Evolutionary conservation across 37 sponge, comb jelly and placozoan species (phyloP), one percentile per base, ranked within the genome.

Genomic region (Agelas oroides): DNA sequence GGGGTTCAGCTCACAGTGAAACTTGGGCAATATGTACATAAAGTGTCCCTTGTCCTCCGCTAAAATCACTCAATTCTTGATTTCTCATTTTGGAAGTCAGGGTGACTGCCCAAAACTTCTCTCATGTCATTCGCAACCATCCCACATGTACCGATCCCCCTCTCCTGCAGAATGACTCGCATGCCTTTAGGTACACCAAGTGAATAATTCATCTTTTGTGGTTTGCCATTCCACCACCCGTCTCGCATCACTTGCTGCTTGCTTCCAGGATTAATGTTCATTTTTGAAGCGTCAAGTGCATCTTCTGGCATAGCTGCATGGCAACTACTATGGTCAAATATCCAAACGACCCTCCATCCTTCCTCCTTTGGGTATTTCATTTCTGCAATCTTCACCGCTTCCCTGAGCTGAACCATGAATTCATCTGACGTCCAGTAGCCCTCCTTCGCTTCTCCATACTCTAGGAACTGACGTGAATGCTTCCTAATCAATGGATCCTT

Each of bases 311-410:
- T n/a, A n/a, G n/a, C n/a, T n/a, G n/a, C n/a, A n/a, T n/a, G n/a
- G n/a, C n/a, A n/a, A n/a, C n/a, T n/a, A n/a, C n/a, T n/a, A n/a
- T n/a, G n/a, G n/a, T n/a, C n/a, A n/a, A 81, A 81, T 21, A 81
- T 27, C 83, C 83, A 73, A 15, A 60, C 30, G 24, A 53, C 23
- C 63, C 15, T 83, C 70, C 53, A 83, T n/a, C n/a, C n/a, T n/a
- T n/a, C n/a, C n/a, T n/a, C n/a, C n/a, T n/a, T 83, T 15, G 83
- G 83, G 23, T 83, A 83, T 65, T 83, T 72, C 28, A 34, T 35
- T 25, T 83, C 74, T 16, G 72, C 71, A 35, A 83, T 83, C 14
- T 59, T 54, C 8, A 73, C 46, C 0, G 83, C 82, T 6, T 53
- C 63, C 53, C 59, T 46, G n/a, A 83, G 27, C 37, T 83, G 63